These are phyloP conservation scores for Hormaphis cornu DNA, from an alignment of 1,140 invertebrate genomes.

Conservation along the genomic window DNA sequence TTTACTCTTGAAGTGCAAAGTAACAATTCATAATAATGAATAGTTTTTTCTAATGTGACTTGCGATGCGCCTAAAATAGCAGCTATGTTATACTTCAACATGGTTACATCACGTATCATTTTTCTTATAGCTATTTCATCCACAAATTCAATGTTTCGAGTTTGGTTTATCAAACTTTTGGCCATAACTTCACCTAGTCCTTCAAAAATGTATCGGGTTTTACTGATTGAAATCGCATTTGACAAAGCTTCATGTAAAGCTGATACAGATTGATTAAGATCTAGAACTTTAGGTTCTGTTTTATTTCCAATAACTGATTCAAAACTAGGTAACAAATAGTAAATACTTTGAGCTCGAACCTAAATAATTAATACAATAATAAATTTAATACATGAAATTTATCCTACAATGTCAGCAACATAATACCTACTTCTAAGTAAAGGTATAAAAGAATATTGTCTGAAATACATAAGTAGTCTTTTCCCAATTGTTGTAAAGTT, in stretches of 20 bases:
- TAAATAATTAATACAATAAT: constrained; percentile 7
- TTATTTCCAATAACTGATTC: constrained; percentile 51
- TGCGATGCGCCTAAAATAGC: constrained; percentile 76
- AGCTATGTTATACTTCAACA: constrained; percentile 73
- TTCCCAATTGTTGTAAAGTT: constrained; percentile 49
- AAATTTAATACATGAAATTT: background rate
- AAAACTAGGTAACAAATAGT: constrained; percentile 16
- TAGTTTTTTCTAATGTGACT: constrained; percentile 74
- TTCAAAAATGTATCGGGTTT: constrained; percentile 78
- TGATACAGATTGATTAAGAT: constrained; percentile 67
- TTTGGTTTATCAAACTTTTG: constrained; percentile 73
- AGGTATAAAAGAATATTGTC: constrained; percentile 83
- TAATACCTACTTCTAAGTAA: constrained; percentile 67
- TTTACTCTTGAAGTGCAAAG: constrained; percentile 69
- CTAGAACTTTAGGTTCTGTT: constrained; percentile 68
- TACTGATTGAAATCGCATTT: constrained; percentile 52
- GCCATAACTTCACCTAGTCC: constrained; percentile 79
- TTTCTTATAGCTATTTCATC: constrained; percentile 65
- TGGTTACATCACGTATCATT: constrained; percentile 79
- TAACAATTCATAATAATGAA: constrained; percentile 81
- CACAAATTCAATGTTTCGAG: constrained; percentile 67
- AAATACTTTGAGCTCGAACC: constrained; percentile 34
- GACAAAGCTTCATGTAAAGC: constrained; percentile 70
- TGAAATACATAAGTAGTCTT: constrained; percentile 77
- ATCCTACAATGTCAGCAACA: background rate